Conservation (phyloP, 2,113 vertebrate genomes). For the Tapirus terrestris region DNA sequence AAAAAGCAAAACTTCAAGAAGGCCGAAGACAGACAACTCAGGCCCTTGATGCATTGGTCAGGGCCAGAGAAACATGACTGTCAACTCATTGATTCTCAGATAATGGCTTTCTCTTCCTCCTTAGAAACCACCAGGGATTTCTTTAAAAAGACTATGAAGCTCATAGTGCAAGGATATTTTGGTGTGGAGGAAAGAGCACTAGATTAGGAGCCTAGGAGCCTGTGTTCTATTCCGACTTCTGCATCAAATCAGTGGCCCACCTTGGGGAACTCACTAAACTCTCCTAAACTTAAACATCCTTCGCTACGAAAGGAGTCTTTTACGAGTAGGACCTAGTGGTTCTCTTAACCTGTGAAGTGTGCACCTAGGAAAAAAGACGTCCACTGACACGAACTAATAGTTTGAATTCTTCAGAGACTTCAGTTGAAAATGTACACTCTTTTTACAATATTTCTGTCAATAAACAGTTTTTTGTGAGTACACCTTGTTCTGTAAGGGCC, state of each 20-base stretch:
- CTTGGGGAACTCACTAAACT: background rate
- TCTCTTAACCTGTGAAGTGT: background rate
- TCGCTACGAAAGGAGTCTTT: background rate
- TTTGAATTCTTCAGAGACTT: background rate
- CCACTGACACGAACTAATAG: background rate
- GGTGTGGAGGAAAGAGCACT: background rate
- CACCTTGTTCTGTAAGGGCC: background rate
- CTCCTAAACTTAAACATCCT: background rate
- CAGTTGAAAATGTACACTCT: background rate
- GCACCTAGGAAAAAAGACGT: background rate
- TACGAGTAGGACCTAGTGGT: background rate
- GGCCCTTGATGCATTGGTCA: too few relatives aligned
- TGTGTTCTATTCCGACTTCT: background rate
- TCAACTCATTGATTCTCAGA: background rate
- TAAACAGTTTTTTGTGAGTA: background rate
- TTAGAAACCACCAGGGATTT: background rate
- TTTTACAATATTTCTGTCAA: background rate
- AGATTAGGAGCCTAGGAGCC: background rate
- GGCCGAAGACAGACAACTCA: background rate
- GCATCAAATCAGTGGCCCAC: background rate
- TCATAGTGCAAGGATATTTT: background rate
- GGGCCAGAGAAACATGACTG: background rate
- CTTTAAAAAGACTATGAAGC: background rate
- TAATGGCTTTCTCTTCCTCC: background rate
- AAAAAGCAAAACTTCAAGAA: background rate